phyloP scores from a whole-genome alignment of 2,113 vertebrate genomes.

The Otis tarda region DNA sequence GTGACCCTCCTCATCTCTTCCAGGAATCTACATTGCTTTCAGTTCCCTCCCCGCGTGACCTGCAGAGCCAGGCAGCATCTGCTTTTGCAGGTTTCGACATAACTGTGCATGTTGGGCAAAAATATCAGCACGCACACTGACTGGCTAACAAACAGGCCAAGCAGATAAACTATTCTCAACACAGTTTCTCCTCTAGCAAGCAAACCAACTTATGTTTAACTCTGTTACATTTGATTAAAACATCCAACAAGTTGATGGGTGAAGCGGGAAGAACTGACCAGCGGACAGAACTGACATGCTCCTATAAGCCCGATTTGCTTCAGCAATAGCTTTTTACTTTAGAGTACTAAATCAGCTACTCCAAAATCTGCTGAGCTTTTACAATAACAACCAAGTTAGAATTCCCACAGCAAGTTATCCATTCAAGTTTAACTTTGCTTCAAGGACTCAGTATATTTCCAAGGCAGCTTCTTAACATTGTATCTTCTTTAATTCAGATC shows the following conservation, averaged over 20 bases:
- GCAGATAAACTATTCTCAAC: neutral
- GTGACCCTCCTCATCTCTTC: neutral
- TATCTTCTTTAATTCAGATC: neutral
- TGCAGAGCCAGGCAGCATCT: neutral
- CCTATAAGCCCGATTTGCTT: neutral
- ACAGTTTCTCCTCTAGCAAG: neutral
- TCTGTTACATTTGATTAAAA: neutral
- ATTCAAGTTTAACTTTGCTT: neutral
- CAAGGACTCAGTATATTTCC: neutral
- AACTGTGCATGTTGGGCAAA: neutral
- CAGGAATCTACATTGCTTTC: fast-evolving
- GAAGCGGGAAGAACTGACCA: neutral
- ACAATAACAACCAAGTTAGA: neutral
- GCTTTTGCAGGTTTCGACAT: neutral
- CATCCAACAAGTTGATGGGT: neutral
- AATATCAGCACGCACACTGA: neutral
- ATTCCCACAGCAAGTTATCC: neutral
- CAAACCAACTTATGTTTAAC: neutral
- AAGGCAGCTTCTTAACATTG: neutral
- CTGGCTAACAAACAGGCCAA: neutral
- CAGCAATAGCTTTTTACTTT: neutral
- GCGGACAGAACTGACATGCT: neutral
- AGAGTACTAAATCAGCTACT: neutral
- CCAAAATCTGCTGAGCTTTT: neutral
- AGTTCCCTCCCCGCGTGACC: neutral